phyloP scores from a whole-genome alignment of 2,113 vertebrate genomes.

The Melanostigma gelatinosum region DNA sequence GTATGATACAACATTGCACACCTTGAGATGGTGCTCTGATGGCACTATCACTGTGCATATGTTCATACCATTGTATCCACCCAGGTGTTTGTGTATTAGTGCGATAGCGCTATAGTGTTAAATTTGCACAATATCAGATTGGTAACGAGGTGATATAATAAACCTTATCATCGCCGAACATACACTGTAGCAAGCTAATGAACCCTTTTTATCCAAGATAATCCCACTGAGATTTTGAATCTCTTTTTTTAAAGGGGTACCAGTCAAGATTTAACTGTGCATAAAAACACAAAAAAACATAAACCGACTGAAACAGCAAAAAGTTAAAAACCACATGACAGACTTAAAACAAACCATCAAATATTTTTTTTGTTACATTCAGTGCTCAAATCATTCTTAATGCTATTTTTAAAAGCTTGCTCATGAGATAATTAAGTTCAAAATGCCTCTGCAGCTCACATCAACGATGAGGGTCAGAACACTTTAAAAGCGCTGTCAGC shows the following conservation, averaged over 20 bases:
- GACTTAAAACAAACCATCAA: not conserved
- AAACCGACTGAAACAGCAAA: too few species aligned
- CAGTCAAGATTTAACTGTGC: too few species aligned
- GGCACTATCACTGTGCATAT: conserved; percentile 45
- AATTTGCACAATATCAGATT: not conserved
- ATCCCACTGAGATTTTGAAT: not conserved
- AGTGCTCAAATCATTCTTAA: too few species aligned
- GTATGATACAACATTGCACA: conserved; percentile 13
- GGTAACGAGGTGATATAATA: not conserved
- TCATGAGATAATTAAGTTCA: not conserved
- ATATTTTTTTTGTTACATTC: not conserved
- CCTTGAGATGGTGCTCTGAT: conserved; percentile 41
- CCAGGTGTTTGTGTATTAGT: not conserved
- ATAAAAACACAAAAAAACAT: not conserved
- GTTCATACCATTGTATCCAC: not conserved
- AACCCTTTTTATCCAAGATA: not conserved
- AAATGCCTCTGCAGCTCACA: not conserved
- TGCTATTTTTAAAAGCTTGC: not conserved
- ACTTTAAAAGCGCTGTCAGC: not conserved
- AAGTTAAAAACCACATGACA: not conserved
- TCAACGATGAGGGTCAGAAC: not conserved
- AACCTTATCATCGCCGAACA: conserved; percentile 12
- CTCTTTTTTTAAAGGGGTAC: not conserved
- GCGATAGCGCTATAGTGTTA: not conserved
- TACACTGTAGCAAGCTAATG: conserved; percentile 12